Conservation (phyloP, 2,113 vertebrate genomes). For the Merops nubicus region DNA sequence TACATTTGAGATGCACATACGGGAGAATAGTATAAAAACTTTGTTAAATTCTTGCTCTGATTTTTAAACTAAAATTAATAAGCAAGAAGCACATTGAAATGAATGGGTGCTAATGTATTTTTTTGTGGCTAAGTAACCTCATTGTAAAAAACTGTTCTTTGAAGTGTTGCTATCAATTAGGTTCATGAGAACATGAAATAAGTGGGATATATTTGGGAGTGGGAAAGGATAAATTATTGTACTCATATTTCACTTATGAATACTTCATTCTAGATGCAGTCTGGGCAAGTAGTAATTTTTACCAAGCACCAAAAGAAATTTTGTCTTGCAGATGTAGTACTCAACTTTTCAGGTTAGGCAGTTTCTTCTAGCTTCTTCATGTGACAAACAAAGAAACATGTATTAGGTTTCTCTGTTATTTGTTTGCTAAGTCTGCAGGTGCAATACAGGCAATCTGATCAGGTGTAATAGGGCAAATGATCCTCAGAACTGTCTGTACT, state of each 20-base stretch:
- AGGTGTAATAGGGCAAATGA: accelerated
- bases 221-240: neutral
- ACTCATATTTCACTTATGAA: neutral
- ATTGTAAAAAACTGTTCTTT: neutral
- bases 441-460: neutral
- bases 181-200: neutral
- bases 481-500: neutral
- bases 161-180: neutral
- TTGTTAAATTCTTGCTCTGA: neutral
- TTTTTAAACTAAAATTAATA: neutral
- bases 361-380: neutral
- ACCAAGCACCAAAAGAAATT: neutral
- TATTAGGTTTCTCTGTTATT: neutral
- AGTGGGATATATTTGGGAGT: neutral
- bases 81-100: neutral
- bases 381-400: neutral
- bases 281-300: neutral
- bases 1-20: neutral
- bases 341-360: neutral
- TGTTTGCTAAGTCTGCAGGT: neutral
- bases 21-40: neutral
- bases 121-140: neutral
- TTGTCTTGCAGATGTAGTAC: neutral
- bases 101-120: neutral
- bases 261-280: neutral